Base-by-base conservation (phyloP, 2,113 vertebrate species). In the Jacana jacana region DNA sequence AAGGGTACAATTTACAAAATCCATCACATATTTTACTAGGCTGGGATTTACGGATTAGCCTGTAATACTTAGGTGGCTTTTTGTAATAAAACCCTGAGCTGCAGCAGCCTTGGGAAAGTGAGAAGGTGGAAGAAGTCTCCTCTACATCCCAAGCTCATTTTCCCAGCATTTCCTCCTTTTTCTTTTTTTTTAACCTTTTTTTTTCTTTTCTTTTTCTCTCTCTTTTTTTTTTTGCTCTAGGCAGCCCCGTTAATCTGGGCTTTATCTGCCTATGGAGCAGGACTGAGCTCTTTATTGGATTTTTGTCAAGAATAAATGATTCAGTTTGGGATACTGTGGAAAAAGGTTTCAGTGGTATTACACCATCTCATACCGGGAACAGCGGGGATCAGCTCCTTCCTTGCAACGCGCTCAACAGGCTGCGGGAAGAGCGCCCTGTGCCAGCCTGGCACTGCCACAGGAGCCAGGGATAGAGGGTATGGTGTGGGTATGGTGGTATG, bases 1-100 rank as follows among this genome's bases (percentile, higher is more conserved):
- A 99, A 98, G 98, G 98, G 98, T 98, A 98, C 97, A 97, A 98
- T 98, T 98, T 98, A 99, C 98, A 99, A 96, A 98, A 99, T 98
- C 98, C 98, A 97, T 98, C 98, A 97, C 98, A 98, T 98, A 97
- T 98, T 98, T 98, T 98, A 97, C 97, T 88, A 97, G 98, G 96
- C 97, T 91, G 91, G 98, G 98, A 98, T 98, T 98, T 98, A 98
- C 85, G 98, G 98, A 99, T 99, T 99, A 98, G 98, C 96, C 96
- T 97, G 84, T 97, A 98, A 98, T 98, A 98, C 98, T 98, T 97
- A 97, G 97, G 97, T 97, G 60, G 98, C 97, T 98, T 98, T 98
- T 98, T 98, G 98, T 97, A 98, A 98, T 98, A 98, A 98, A 98
- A 97, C 94, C 95, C 96, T 96, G 97, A 97, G 97, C 97, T 81